Conservation (phyloP, 1,140 invertebrate genomes). For the Hesperophylax magnus region DNA sequence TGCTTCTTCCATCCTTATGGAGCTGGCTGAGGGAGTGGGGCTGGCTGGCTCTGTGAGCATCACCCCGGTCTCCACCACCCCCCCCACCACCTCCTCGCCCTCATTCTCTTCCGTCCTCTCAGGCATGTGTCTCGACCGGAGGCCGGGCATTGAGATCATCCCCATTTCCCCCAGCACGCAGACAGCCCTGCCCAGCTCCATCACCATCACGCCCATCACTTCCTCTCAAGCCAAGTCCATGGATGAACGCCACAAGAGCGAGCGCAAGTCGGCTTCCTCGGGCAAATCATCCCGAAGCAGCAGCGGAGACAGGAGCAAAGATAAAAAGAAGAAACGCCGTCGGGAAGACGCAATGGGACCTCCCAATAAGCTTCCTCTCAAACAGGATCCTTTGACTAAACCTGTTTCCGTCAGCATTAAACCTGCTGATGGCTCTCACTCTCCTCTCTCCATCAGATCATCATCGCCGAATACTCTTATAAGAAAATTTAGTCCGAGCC, state of each 20-base stretch:
- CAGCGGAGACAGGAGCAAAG: slow-evolving; percentile 77
- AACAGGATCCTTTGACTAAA: slow-evolving; percentile 81
- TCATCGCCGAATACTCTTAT: slow-evolving; percentile 76
- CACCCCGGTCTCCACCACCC: slow-evolving; percentile 76
- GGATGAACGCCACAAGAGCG: slow-evolving; percentile 74
- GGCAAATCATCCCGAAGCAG: slow-evolving; percentile 61
- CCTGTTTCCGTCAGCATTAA: slow-evolving; percentile 82
- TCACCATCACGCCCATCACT: slow-evolving; percentile 87
- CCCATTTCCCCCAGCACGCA: slow-evolving; percentile 77
- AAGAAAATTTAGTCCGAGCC: slow-evolving; percentile 79
- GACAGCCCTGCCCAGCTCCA: slow-evolving; percentile 79
- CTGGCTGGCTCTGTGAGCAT: slow-evolving; percentile 84
- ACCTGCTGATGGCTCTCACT: slow-evolving; percentile 77
- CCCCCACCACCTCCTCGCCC: slow-evolving; percentile 50
- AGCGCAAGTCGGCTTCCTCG: slow-evolving; percentile 77
- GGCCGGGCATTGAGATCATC: slow-evolving; percentile 86
- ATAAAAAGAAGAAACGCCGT: slow-evolving; percentile 85
- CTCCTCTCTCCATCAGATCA: slow-evolving; percentile 72
- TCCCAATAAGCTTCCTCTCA: slow-evolving; percentile 83
- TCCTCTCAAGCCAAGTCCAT: slow-evolving; percentile 71
- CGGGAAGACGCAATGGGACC: slow-evolving; percentile 88
- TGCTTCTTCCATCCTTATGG: slow-evolving; percentile 64
- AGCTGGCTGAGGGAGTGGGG: slow-evolving; percentile 74
- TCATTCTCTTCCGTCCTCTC: slow-evolving; percentile 75
- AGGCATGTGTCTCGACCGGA: slow-evolving; percentile 74